phyloP scores from a whole-genome alignment of 2,113 vertebrate genomes.

The Myotis brandtii region DNA sequence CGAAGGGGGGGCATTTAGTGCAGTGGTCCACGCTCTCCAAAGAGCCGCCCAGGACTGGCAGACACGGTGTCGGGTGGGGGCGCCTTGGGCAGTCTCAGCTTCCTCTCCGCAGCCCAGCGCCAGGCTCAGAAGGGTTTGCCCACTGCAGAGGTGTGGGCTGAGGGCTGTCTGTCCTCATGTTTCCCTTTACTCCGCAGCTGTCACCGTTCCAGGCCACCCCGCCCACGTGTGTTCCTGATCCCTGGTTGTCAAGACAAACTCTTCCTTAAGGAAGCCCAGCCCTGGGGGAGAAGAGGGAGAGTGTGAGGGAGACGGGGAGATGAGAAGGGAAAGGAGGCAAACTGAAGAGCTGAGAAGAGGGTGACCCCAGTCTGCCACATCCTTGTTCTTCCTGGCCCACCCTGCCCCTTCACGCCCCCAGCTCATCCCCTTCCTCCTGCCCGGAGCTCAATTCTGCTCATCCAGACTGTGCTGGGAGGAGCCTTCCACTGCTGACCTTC shows the following conservation, averaged over 20 bases:
- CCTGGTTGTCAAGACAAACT: constrained; percentile 34
- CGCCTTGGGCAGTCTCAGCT: not conserved
- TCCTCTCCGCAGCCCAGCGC: constrained; percentile 45
- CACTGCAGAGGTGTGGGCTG: not conserved
- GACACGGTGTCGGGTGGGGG: not conserved
- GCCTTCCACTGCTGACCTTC: not conserved
- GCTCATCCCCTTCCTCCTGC: not conserved
- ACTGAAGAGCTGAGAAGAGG: not conserved
- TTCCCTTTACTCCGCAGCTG: constrained; percentile 22
- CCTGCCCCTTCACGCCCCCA: not conserved
- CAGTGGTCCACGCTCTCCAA: not conserved
- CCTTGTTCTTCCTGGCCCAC: too few species aligned
- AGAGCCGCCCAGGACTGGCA: constrained; percentile 51
- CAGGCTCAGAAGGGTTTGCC: constrained; percentile 50
- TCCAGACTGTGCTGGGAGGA: not conserved
- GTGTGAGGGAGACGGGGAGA: fast-evolving
- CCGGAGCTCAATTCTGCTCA: not conserved
- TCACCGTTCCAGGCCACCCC: constrained; percentile 40
- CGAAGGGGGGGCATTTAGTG: not conserved
- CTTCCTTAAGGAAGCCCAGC: not conserved
- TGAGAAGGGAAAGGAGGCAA: not conserved
- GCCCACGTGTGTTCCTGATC: constrained; percentile 23
- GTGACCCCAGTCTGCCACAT: not conserved
- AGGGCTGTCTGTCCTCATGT: not conserved
- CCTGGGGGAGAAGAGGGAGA: not conserved